These are phyloP conservation scores for Reinhardtius hippoglossoides DNA, from an alignment of 2,113 vertebrate genomes.

Conservation along the genomic window DNA sequence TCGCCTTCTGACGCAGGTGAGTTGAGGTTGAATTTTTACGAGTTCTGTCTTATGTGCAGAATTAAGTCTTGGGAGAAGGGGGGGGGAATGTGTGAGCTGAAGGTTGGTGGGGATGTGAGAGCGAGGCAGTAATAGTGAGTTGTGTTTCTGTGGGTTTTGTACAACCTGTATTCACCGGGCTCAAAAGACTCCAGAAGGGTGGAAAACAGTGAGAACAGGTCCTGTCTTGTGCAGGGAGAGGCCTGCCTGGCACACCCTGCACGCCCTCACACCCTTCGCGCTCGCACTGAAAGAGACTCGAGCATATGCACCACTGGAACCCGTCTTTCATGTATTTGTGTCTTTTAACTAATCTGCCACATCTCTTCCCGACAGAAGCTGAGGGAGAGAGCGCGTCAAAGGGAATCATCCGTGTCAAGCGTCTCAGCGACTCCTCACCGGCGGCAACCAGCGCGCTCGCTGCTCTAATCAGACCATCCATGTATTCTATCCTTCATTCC, in stretches of 20 bases:
- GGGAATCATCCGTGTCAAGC: not conserved
- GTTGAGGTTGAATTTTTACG: not conserved
- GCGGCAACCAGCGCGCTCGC: constrained; percentile 2
- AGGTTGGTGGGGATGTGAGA: not conserved
- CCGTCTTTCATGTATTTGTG: constrained; percentile 47
- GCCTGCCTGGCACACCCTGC: constrained; percentile 69
- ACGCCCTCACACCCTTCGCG: constrained; percentile 54
- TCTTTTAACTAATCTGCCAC: constrained; percentile 44
- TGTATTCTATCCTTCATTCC: constrained; percentile 99
- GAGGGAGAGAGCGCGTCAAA: not conserved
- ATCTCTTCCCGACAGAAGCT: constrained; percentile 45
- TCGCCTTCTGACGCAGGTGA: constrained; percentile 22
- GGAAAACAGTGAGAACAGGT: constrained; percentile 64
- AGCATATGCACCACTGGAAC: constrained; percentile 16
- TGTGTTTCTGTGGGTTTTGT: constrained; percentile 32
- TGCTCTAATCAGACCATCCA: constrained; percentile 77
- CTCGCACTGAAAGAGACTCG: not conserved
- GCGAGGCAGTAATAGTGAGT: not conserved
- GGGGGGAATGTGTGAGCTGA: not conserved
- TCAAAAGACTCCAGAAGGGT: constrained; percentile 52
- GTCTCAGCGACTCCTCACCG: constrained; percentile 17
- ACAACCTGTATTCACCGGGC: constrained; percentile 32
- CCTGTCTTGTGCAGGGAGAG: constrained; percentile 75
- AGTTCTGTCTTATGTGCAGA: constrained; percentile 18
- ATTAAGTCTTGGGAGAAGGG: not conserved